Evolutionary conservation across 2,888 invertebrate species (phyloP).

Genomic region (Perithous albicinctus): DNA sequence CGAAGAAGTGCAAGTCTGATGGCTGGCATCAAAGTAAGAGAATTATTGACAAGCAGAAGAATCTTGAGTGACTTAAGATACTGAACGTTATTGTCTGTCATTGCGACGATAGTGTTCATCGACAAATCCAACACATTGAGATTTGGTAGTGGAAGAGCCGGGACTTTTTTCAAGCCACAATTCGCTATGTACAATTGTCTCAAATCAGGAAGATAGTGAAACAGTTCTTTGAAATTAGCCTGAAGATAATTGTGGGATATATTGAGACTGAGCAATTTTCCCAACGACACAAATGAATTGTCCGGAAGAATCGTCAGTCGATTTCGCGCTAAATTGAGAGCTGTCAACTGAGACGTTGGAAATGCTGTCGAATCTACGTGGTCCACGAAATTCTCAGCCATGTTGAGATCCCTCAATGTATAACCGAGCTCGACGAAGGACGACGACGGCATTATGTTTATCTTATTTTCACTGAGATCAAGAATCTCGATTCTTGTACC

Average conservation of each 20-base stretch:
- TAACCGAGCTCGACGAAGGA: conserved; percentile 92
- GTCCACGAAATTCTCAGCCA: conserved; percentile 92
- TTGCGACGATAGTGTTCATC: conserved; percentile 90
- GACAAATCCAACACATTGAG: conserved; percentile 93
- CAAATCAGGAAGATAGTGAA: conserved; percentile 93
- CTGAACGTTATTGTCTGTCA: conserved; percentile 90
- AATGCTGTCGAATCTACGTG: conserved; percentile 95
- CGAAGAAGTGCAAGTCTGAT: conserved; percentile 90
- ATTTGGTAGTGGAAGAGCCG: conserved; percentile 91
- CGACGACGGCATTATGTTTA: conserved; percentile 92
- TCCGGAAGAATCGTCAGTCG: conserved; percentile 94
- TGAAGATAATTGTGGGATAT: conserved; percentile 92
- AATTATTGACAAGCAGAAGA: conserved; percentile 92
- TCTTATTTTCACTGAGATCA: conserved; percentile 92
- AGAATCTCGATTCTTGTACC: conserved; percentile 92
- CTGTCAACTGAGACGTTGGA: conserved; percentile 91
- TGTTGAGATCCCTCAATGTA: conserved; percentile 91
- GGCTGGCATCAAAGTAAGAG: conserved; percentile 91
- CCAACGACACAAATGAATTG: conserved; percentile 94
- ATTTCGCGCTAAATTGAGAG: conserved; percentile 92
- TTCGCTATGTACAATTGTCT: conserved; percentile 91
- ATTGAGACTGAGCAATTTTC: conserved; percentile 92
- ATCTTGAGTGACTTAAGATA: conserved; percentile 90
- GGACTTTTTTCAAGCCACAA: conserved; percentile 91
- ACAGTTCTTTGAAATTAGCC: conserved; percentile 92